A percentile compares a stretch with the other conserved stretches of the same genome.
These are phyloP conservation scores for Platygyra sinensis DNA, from an alignment of 64 coral and sea anemone genomes.

Conservation along the genomic window DNA sequence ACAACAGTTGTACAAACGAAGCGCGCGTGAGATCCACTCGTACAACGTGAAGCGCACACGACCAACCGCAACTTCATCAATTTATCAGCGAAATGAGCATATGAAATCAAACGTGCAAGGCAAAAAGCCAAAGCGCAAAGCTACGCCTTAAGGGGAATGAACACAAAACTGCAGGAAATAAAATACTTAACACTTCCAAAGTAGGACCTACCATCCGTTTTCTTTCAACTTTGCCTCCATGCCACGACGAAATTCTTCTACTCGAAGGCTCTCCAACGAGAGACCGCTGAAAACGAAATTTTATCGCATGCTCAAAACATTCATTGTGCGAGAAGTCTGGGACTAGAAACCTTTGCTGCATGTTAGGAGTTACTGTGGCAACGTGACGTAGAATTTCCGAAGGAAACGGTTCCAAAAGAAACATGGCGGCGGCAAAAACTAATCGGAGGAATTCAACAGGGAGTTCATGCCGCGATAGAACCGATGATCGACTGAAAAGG, in stretches of 20 bases:
- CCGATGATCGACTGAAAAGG: slow-evolving; percentile 61
- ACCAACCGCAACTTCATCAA: slow-evolving; percentile 49
- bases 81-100: slow-evolving; percentile 35
- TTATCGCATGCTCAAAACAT: not conserved
- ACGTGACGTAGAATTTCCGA: slow-evolving; percentile 5
- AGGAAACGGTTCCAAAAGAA: slow-evolving; percentile 14
- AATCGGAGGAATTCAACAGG: slow-evolving; percentile 37
- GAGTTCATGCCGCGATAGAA: slow-evolving; percentile 41
- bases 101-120: not conserved
- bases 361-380: slow-evolving; percentile 57
- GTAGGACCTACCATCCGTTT: slow-evolving; percentile 83
- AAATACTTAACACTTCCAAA: not conserved
- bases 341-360: not conserved
- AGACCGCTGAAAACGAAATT: slow-evolving; percentile 55
- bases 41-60: too few relatives aligned
- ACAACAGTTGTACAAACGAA: too few relatives aligned
- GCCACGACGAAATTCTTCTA: slow-evolving; percentile 96
- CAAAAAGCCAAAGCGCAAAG: slow-evolving; percentile 3
- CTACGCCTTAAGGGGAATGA: not conserved
- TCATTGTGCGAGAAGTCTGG: slow-evolving; percentile 1
- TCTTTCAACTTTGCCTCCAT: slow-evolving; percentile 99
- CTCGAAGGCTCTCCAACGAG: slow-evolving; percentile 53
- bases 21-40: too few relatives aligned
- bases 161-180: not conserved
- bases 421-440: slow-evolving; percentile 61